A percentile compares a stretch with the other conserved stretches of the same genome.
Conservation (phyloP, 2,888 invertebrate genomes). For the Andrena fulva region DNA sequence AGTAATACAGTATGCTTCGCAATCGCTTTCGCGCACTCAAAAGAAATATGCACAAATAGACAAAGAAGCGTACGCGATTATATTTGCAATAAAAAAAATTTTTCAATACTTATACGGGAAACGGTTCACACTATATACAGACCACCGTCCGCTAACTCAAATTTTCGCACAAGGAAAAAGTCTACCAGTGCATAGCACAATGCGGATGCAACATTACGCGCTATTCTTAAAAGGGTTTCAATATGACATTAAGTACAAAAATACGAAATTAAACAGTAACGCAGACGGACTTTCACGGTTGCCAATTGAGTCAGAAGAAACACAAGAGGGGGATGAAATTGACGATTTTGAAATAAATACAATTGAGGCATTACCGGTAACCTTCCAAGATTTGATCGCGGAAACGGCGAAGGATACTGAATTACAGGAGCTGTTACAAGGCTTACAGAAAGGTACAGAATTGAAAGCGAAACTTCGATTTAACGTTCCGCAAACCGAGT, state of each 20-base stretch:
- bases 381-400: not conserved
- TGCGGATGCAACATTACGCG: constrained; percentile 23
- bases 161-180: not conserved
- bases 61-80: too few relatives aligned
- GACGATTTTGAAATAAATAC: constrained; percentile 12
- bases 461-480: too few relatives aligned
- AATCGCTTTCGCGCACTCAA: not conserved
- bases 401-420: not conserved
- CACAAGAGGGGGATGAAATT: not conserved
- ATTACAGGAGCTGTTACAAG: too few relatives aligned
- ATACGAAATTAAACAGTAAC: constrained; percentile 13
- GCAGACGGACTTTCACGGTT: constrained; percentile 21
- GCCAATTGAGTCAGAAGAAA: not conserved
- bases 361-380: constrained; percentile 15
- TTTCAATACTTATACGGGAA: too few relatives aligned
- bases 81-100: too few relatives aligned
- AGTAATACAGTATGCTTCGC: constrained; percentile 6
- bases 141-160: not conserved
- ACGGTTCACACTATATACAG: too few relatives aligned
- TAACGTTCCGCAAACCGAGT: too few relatives aligned
- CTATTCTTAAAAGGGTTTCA: constrained; percentile 7
- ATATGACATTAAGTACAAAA: constrained; percentile 7
- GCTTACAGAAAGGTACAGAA: too few relatives aligned
- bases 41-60: not conserved
- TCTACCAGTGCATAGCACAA: not conserved